Base-by-base conservation (phyloP, 2,113 vertebrate species). In the Microtus oregoni region DNA sequence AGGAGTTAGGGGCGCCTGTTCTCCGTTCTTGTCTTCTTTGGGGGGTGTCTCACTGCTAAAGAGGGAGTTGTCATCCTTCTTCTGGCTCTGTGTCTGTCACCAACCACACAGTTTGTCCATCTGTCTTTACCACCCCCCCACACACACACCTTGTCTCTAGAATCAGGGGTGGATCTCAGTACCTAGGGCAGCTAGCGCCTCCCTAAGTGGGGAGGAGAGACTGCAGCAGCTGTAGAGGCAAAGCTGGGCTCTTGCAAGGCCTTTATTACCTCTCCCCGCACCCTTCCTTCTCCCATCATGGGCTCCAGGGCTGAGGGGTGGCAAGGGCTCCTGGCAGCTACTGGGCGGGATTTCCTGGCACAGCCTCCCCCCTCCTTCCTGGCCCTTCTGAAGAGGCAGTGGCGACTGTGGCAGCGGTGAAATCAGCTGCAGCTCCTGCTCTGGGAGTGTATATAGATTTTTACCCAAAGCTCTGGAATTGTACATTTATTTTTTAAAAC, bases 401-500 rank as follows among this genome's bases (percentile, higher is more conserved):
- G 38, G 50, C 30, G 26, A 44, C 68, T 7, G 72, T 4, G 19
- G 89, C 24, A 50, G 35, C 30, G 2, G 47, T 78, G 61, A 86
- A 38, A 78, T 47, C 85, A 67, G 61, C 58, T 67, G 92, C 38
- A 52, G 44, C 41, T 96, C 70, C 90, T 95, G 89, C 76, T 91
- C 86, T 78, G 79, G 95, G 97, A 90, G 95, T 98, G 96, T 98
- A 97, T 97, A 98, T 98, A 98, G 98, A 58, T 98, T 98, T 98
- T 97, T 98, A 98, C 97, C 87, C 92, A 98, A 96, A 91, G 94
- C 92, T 96, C 98, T 92, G 96, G 95, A 97, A 97, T 97, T 98
- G 98, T 98, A 98, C 85, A 98, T 98, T 98, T 98, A 98, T 98
- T 98, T 98, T 98, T 98, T 98, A 98, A 98, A 97, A 96, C 96